phyloP scores from a whole-genome alignment of 1,140 invertebrate species.

The Lucilia cuprina region DNA sequence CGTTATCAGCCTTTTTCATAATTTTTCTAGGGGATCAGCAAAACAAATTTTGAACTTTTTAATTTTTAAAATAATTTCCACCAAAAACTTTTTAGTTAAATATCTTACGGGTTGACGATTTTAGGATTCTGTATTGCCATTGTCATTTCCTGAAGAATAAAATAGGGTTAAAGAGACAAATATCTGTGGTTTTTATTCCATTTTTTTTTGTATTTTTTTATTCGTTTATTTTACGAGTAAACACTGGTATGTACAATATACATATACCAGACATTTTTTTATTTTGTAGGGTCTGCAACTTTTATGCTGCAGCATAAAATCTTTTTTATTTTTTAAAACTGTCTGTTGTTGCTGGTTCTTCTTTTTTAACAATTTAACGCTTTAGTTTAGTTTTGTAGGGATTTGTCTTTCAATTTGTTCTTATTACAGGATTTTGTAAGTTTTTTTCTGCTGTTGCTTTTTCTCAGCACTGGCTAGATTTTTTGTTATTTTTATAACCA shows the following conservation, averaged over 20 bases:
- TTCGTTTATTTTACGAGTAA: neutral
- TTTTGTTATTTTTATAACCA: neutral
- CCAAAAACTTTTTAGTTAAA: too few species aligned
- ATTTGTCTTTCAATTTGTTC: constrained; percentile 35
- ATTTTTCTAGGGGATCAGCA: too few species aligned
- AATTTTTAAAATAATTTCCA: too few species aligned
- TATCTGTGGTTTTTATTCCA: neutral
- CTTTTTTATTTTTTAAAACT: neutral
- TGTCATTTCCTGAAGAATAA: neutral
- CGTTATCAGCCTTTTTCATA: too few species aligned
- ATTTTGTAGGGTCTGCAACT: neutral
- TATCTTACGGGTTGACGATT: too few species aligned
- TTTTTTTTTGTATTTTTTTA: neutral
- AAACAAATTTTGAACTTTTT: too few species aligned
- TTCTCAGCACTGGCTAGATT: neutral
- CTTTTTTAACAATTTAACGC: neutral
- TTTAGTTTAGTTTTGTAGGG: constrained; percentile 18
- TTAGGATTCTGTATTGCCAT: too few species aligned
- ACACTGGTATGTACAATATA: too few species aligned
- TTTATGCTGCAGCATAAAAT: too few species aligned
- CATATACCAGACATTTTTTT: too few species aligned
- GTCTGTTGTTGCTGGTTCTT: neutral
- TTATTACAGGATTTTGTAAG: neutral
- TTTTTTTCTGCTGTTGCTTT: constrained; percentile 10
- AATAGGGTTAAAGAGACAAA: neutral